A percentile compares a stretch with the other conserved stretches of the same genome.
Conservation (phyloP, 2,113 vertebrate species). For the Cavia aperea region DNA sequence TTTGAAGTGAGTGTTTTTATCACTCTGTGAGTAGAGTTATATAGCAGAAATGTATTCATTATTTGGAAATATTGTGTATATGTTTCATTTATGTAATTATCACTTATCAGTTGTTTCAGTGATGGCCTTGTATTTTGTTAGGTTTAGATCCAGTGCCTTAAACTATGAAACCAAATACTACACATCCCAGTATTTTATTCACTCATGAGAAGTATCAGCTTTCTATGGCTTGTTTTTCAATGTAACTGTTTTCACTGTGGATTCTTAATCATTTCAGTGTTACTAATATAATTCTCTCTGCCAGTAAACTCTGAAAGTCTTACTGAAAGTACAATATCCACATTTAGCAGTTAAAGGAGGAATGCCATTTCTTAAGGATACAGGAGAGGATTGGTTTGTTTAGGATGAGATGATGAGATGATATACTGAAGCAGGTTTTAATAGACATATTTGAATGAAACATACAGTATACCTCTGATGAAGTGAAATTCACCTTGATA, state of each 20-base stretch:
- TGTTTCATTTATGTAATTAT: slow-evolving; percentile 22
- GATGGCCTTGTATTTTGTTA: not conserved
- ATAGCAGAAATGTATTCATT: slow-evolving; percentile 21
- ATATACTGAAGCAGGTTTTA: not conserved
- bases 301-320: not conserved
- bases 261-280: slow-evolving; percentile 2
- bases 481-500: not conserved
- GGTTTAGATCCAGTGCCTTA: not conserved
- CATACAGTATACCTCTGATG: not conserved
- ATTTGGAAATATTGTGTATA: slow-evolving; percentile 1
- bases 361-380: not conserved
- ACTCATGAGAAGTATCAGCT: not conserved
- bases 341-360: not conserved
- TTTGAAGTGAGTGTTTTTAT: not conserved
- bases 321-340: not conserved
- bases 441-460: not conserved
- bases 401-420: not conserved
- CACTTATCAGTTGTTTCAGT: not conserved
- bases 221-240: not conserved
- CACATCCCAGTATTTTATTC: not conserved
- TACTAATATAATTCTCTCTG: not conserved
- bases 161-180: not conserved
- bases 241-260: not conserved
- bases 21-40: not conserved
- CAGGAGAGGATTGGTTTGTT: not conserved